Conservation (phyloP, 2,888 invertebrate genomes). For the Pomacea canaliculata region DNA sequence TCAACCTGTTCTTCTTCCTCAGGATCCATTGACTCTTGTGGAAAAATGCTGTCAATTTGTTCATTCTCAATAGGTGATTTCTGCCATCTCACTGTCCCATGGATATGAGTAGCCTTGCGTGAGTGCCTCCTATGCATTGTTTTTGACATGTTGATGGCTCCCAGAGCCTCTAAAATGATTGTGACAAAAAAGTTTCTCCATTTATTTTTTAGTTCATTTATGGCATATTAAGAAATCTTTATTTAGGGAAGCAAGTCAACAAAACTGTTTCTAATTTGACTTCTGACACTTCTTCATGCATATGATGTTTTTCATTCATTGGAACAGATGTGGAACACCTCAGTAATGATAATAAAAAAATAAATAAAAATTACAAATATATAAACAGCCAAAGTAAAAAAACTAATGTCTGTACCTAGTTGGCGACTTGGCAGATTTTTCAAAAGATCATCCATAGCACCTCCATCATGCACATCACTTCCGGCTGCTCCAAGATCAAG, state of each 20-base stretch:
- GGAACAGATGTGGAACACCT: neutral
- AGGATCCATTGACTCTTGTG: slow-evolving; percentile 7
- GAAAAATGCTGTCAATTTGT: slow-evolving; percentile 14
- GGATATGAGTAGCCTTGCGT: neutral
- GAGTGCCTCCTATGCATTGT: slow-evolving; percentile 5
- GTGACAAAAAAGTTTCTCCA: too few relatives aligned
- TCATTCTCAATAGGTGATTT: slow-evolving; percentile 10
- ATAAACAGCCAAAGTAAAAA: neutral
- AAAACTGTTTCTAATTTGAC: too few relatives aligned
- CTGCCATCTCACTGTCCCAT: neutral
- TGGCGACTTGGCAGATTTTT: slow-evolving; percentile 33
- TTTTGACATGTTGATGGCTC: slow-evolving; percentile 3
- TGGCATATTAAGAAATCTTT: too few relatives aligned
- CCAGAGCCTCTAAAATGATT: neutral
- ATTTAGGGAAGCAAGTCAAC: too few relatives aligned
- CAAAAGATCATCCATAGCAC: slow-evolving; percentile 27
- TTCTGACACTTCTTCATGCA: too few relatives aligned
- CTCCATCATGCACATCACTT: neutral
- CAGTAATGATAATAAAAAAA: neutral
- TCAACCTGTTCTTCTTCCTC: slow-evolving; percentile 40
- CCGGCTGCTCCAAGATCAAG: neutral
- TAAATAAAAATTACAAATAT: neutral
- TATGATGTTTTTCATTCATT: too few relatives aligned
- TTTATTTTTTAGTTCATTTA: too few relatives aligned
- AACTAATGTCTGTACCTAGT: slow-evolving; percentile 23